Evolutionary conservation across 2,797 vertebrate species (phyloP), one percentile per base, ranked within the genome.

Genomic region (Emys orbicularis): DNA sequence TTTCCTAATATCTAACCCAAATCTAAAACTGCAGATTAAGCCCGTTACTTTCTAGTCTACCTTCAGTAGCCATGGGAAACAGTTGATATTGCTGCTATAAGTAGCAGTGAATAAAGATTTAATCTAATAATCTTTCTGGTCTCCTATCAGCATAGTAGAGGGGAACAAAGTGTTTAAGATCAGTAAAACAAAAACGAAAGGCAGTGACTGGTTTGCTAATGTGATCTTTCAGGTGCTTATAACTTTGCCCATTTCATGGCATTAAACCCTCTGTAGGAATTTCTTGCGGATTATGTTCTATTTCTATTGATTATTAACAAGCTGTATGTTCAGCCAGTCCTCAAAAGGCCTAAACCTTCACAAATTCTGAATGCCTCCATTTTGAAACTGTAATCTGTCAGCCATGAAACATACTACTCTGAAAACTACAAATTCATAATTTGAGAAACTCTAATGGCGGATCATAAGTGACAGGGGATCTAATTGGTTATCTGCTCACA

Each of bases 51-150:
- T 41, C 10, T 19, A 21, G 12, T 15, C n/a, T 72, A 72, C n/a
- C 68, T 72, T 72, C 34, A 41, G n/a, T 25, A 21, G 68, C 25
- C 37, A 25, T 72, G n/a, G 10, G 21, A 72, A 41, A 72, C 68
- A 25, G 12, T 72, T 41, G 68, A 72, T 96, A 31, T 15, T 87
- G 84, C 94, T 95, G 96, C 95, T 97, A 88, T 92, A 95, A 96
- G 80, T 92, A 96, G 83, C 95, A 94, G 95, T 95, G 91, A 89
- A 59, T 96, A 96, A 95, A 97, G 96, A 96, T 94, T 84, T 90
- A 95, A 68, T 94, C 89, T 97, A 94, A 96, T 98, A 97, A 98
- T 84, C 95, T 89, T 98, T 98, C 95, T 96, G 90, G 96, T 96
- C 94, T 82, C 93, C 96, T 92, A 97, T 91, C 92, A 95, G 82